phyloP scores from a whole-genome alignment of 1,140 invertebrate species.

The Babylonia areolata region DNA sequence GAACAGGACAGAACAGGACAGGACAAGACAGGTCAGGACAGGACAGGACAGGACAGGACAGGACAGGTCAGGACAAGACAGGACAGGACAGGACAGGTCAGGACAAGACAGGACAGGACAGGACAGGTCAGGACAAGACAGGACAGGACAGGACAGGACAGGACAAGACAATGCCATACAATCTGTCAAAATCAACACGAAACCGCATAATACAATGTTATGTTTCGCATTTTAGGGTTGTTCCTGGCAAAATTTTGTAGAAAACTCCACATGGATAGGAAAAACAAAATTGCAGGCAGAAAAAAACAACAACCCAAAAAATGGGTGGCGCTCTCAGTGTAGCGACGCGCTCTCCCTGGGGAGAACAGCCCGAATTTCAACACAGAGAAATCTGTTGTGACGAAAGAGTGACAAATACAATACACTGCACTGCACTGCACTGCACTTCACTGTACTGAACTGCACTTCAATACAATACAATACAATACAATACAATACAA shows the following conservation, averaged over 20 bases:
- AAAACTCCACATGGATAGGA: too few species aligned
- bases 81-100: slow-evolving; percentile 23
- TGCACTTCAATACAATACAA: slow-evolving; percentile 15
- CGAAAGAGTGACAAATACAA: too few species aligned
- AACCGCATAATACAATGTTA: slow-evolving; percentile 34
- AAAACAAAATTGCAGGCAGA: too few species aligned
- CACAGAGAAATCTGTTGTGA: too few species aligned
- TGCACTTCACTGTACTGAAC: too few species aligned
- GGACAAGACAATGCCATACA: slow-evolving; percentile 34
- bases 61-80: slow-evolving; percentile 39
- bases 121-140: slow-evolving; percentile 17
- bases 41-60: slow-evolving; percentile 36
- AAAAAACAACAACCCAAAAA: too few species aligned
- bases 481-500: slow-evolving; percentile 2
- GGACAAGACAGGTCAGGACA: slow-evolving; percentile 37
- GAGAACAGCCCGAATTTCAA: too few species aligned
- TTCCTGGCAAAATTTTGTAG: too few species aligned
- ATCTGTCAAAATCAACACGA: slow-evolving; percentile 17
- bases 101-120: slow-evolving; percentile 16
- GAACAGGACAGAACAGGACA: slow-evolving; percentile 35
- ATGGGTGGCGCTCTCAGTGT: too few species aligned
- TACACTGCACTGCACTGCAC: too few species aligned
- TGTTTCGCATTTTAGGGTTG: background rate
- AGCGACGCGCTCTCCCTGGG: too few species aligned
- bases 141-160: slow-evolving; percentile 36